Evolutionary conservation across 2,888 invertebrate species (phyloP), one percentile per base, ranked within the genome.

Genomic region (Lasioglossum lativentre): DNA sequence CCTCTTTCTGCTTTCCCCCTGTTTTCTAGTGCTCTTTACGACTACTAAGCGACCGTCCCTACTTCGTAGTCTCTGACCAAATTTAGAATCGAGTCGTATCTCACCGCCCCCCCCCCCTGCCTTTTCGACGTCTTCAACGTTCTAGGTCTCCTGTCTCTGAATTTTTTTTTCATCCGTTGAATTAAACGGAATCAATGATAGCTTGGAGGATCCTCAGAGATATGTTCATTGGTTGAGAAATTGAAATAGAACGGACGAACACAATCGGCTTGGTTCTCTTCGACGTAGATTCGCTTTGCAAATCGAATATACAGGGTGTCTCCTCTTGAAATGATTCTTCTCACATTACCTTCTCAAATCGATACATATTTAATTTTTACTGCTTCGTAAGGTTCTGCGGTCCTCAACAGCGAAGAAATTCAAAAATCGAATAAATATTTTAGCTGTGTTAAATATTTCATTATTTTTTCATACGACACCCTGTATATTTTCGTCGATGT

Each of bases 71-170:
- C 27, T 27, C 66, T 63, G 63, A 16, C 74, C 85, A 85, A 80
- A 88, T 88, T 85, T 87, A 88, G 84, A 88, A 74, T 78, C 87
- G 82, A 82, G 75, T 76, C 30, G 80, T 83, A 71, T 78, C 84
- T 72, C 40, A 66, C 34, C 77, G 52, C 71, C 59, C 45, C 63
- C 16, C 40, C 2, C n/a, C n/a, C n/a, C 19, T 47, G 47, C 47
- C 52, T 52, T 52, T 23, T 8, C 52, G 23, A 23, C 23, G 52
- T 52, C 6, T 23, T 23, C 52, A 47, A 47, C 47, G 23, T 52
- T 52, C 23, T 8, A 52, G 23, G 23, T 23, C 23, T 52, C 52
- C 38, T 38, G n/a, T n/a, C n/a, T n/a, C n/a, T 8, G 2, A 52
- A 52, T 8, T 19, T 23, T 8, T 23, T 23, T 23, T 52, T 8